Evolutionary conservation across 2,113 vertebrate genomes (phyloP).

Genomic region (Hyla sarda): DNA sequence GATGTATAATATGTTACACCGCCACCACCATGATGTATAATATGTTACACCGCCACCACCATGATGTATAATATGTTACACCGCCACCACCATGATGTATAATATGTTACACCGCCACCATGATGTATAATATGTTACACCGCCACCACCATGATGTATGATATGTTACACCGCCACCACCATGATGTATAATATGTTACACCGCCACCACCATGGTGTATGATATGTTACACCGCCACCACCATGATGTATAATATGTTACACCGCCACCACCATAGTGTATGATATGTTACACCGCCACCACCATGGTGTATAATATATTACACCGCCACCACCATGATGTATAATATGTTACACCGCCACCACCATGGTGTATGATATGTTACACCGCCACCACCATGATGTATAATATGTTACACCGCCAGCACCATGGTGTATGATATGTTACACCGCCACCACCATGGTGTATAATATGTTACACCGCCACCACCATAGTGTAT

Average conservation of each 20-base stretch:
- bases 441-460: background rate
- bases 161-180: background rate
- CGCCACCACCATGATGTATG: background rate
- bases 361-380: background rate
- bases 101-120: too few relatives aligned
- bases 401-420: background rate
- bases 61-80: background rate
- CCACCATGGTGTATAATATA: background rate
- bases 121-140: too few relatives aligned
- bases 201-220: background rate
- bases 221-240: background rate
- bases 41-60: background rate
- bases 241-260: background rate
- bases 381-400: background rate
- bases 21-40: background rate
- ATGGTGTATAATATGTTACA: background rate
- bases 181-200: background rate
- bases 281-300: background rate
- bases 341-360: background rate
- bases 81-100: background rate
- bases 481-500: background rate
- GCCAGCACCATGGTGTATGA: background rate
- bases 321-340: background rate
- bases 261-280: background rate
- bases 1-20: background rate